Percentiles rank a stretch among this genome's conserved stretches.
These are phyloP conservation scores for Drosophila grimshawi DNA, from an alignment of 1,140 invertebrate species.

Conservation along the genomic window DNA sequence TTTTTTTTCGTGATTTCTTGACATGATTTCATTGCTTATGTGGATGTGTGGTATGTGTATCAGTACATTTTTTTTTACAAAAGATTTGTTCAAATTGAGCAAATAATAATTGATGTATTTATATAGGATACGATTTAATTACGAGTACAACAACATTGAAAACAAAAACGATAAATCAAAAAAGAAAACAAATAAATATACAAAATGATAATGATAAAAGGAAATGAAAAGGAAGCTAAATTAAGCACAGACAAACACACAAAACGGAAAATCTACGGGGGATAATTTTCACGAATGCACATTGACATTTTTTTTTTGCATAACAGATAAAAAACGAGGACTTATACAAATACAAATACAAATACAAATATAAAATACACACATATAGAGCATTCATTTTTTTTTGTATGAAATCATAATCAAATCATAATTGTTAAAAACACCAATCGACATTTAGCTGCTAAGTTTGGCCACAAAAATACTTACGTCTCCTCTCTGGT, in stretches of 20 bases:
- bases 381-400: slow-evolving; percentile 33
- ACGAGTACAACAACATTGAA: slow-evolving; percentile 74
- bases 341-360: slow-evolving; percentile 40
- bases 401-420: slow-evolving; percentile 31
- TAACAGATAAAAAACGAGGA: slow-evolving; percentile 51
- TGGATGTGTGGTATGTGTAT: slow-evolving; percentile 9
- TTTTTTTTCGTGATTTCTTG: slow-evolving; percentile 14
- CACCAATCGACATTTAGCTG: slow-evolving; percentile 68
- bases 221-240: slow-evolving; percentile 48
- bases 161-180: slow-evolving; percentile 64
- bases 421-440: slow-evolving; percentile 49
- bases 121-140: slow-evolving; percentile 17
- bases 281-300: slow-evolving; percentile 42
- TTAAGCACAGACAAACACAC: slow-evolving; percentile 67
- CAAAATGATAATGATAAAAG: slow-evolving; percentile 48
- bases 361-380: slow-evolving; percentile 19
- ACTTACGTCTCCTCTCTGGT: slow-evolving; percentile 89
- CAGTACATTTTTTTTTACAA: slow-evolving; percentile 28
- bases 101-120: slow-evolving; percentile 16
- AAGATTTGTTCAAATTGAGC: slow-evolving; percentile 1
- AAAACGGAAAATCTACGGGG: slow-evolving; percentile 46
- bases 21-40: slow-evolving; percentile 30
- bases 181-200: slow-evolving; percentile 59
- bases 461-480: slow-evolving; percentile 72
- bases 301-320: slow-evolving; percentile 50